Evolutionary conservation across 2,113 vertebrate genomes (phyloP).

Genomic region (rabbit (Oryctolagus cuniculus)): DNA sequence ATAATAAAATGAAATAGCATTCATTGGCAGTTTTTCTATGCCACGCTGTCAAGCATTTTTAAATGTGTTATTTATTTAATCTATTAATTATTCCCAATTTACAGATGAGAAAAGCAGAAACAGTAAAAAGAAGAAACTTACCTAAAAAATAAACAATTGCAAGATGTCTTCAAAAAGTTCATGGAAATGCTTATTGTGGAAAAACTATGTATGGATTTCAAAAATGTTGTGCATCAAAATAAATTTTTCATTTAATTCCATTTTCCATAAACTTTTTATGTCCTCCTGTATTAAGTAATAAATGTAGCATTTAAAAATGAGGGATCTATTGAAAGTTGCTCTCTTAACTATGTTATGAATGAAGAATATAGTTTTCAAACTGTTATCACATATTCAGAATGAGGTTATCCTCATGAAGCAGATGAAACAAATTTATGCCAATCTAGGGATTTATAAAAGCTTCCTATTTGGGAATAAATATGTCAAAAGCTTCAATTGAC

Average conservation of each 20-base stretch:
- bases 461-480: background rate
- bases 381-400: background rate
- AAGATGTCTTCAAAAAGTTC: no score
- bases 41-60: background rate
- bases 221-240: no score
- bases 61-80: background rate
- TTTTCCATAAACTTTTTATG: no score
- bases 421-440: background rate
- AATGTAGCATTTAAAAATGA: background rate
- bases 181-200: no score
- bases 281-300: background rate
- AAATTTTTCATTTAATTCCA: no score
- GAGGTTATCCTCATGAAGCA: background rate
- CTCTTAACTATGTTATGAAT: background rate
- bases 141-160: no score
- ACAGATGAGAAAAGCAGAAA: background rate
- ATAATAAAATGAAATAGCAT: background rate
- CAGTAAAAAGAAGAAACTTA: background rate
- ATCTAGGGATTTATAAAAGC: background rate
- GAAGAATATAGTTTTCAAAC: conserved; percentile 20
- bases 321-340: background rate
- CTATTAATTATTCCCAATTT: conserved; percentile 12
- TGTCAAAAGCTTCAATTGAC: background rate
- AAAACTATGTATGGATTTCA: no score
- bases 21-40: background rate